Conservation (phyloP, 2,888 invertebrate species). For the Morinoia aosen region DNA sequence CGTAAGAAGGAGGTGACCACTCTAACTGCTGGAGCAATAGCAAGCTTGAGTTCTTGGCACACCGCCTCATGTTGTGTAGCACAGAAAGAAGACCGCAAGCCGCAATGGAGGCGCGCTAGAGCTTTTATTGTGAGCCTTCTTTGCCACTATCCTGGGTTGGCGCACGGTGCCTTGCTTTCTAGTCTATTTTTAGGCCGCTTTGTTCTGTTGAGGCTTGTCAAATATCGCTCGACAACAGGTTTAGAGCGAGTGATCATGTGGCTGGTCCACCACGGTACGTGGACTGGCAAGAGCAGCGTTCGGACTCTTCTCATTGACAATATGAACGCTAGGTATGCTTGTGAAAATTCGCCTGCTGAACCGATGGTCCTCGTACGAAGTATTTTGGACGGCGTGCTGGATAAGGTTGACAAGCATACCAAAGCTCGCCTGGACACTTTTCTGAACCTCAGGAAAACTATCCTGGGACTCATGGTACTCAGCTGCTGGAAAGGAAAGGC, state of each 20-base stretch:
- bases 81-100: background rate
- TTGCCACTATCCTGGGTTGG: constrained; percentile 53
- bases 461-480: constrained; percentile 29
- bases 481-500: constrained; percentile 41
- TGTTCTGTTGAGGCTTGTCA: constrained; percentile 26
- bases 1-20: background rate
- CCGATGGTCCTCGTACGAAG: constrained; percentile 10
- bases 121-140: constrained; percentile 58
- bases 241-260: constrained; percentile 54
- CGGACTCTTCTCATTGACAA: constrained; percentile 25
- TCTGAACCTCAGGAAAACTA: background rate
- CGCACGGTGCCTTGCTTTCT: constrained; percentile 56
- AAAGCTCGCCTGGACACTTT: background rate
- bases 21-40: background rate
- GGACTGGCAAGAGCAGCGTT: constrained; percentile 45
- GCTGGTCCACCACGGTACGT: constrained; percentile 55
- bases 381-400: background rate
- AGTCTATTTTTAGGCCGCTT: background rate
- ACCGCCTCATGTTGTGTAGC: constrained; percentile 20
- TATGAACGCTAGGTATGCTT: constrained; percentile 16
- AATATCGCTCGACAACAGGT: constrained; percentile 47
- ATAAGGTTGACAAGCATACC: background rate
- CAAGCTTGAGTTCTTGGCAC: constrained; percentile 30
- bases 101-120: constrained; percentile 50
- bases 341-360: background rate